A percentile compares a stretch with the other conserved stretches of the same genome.
These are phyloP conservation scores for Chionodraco myersi DNA, from an alignment of 2,113 vertebrate species.

Conservation along the genomic window DNA sequence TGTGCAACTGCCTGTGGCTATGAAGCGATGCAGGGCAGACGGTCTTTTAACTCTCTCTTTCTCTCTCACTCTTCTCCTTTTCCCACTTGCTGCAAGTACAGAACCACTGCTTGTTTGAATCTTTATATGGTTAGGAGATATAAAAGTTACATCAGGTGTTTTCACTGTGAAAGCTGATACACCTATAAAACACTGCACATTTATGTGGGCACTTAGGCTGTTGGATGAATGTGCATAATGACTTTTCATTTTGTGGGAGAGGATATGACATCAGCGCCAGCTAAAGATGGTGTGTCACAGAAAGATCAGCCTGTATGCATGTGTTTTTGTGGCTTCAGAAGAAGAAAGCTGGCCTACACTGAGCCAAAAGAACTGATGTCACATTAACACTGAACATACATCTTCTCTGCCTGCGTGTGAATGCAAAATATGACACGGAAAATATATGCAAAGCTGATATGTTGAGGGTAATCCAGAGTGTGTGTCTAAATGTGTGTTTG, in stretches of 20 bases:
- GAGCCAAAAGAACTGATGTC: constrained; percentile 30
- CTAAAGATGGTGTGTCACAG: constrained; percentile 27
- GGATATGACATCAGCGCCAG: constrained; percentile 29
- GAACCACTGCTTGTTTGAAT: constrained; percentile 28
- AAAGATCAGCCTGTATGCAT: constrained; percentile 2
- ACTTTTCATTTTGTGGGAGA: constrained; percentile 17
- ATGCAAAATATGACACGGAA: constrained; percentile 43
- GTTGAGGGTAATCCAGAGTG: constrained; percentile 15
- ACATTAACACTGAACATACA: constrained; percentile 38
- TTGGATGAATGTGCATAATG: constrained; percentile 22
- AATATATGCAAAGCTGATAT: constrained; percentile 33
- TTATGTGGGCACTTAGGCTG: background rate
- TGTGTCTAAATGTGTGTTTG: constrained; percentile 27
- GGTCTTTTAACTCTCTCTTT: constrained; percentile 42
- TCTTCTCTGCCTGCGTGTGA: constrained; percentile 23
- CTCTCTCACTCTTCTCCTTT: background rate
- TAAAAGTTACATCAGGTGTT: constrained; percentile 45
- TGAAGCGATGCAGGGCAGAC: constrained; percentile 59
- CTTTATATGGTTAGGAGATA: constrained; percentile 44
- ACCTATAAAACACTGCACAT: constrained; percentile 14
- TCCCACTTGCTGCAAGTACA: constrained; percentile 28
- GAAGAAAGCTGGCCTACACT: background rate
- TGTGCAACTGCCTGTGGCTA: constrained; percentile 70
- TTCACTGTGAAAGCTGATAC: constrained; percentile 34
- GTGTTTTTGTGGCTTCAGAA: constrained; percentile 31